A percentile compares a stretch with the other conserved stretches of the same genome.
Evolutionary conservation across 2,888 invertebrate genomes (phyloP).

Genomic region (Heliothis peltigera): DNA sequence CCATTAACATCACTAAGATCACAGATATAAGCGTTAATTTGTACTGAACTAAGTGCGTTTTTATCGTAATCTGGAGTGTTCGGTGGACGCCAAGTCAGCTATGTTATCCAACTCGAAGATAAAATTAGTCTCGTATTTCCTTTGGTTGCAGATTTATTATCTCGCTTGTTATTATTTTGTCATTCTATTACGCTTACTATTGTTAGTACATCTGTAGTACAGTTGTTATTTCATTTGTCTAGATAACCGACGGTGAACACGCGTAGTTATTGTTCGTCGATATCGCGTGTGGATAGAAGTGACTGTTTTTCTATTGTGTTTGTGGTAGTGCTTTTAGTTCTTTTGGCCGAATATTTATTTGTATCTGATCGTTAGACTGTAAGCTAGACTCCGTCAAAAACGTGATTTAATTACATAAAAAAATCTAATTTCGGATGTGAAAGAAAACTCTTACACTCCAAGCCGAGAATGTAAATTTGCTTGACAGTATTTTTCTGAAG

Average conservation of each 20-base stretch:
- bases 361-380: background rate
- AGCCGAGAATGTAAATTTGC: too few species aligned
- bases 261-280: constrained; percentile 33
- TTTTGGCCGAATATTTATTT: constrained; percentile 5
- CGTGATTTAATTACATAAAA: background rate
- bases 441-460: too few species aligned
- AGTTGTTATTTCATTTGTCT: constrained; percentile 42
- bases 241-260: constrained; percentile 31
- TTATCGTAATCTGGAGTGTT: constrained; percentile 38
- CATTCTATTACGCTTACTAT: constrained; percentile 31
- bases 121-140: constrained; percentile 36
- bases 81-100: constrained; percentile 18
- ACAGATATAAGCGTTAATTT: constrained; percentile 51
- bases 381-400: background rate
- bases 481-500: too few species aligned
- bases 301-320: constrained; percentile 17
- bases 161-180: constrained; percentile 38
- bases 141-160: constrained; percentile 31
- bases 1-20: constrained; percentile 49
- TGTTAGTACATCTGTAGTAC: constrained; percentile 14
- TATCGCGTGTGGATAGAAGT: constrained; percentile 12
- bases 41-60: constrained; percentile 37
- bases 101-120: constrained; percentile 17
- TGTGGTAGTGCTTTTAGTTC: constrained; percentile 4
- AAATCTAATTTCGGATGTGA: too few species aligned